phyloP scores from a whole-genome alignment of 1,140 invertebrate species.

The Drosophila teissieri region DNA sequence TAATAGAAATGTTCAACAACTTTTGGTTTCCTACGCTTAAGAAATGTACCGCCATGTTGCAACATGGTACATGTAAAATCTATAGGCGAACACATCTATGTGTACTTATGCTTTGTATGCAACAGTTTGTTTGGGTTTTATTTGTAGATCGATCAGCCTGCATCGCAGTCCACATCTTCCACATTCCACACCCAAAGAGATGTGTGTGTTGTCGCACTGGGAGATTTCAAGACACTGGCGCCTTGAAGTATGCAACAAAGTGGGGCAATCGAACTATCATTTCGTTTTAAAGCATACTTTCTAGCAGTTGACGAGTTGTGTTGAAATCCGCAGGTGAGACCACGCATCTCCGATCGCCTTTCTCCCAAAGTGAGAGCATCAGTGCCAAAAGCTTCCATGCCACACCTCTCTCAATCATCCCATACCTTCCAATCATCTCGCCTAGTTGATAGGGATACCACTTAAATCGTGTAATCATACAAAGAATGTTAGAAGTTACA shows the following conservation, averaged over 20 bases:
- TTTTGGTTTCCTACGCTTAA: slow-evolving; percentile 28
- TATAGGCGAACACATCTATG: slow-evolving; percentile 15
- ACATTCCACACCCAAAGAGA: slow-evolving; percentile 8
- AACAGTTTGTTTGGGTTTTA: slow-evolving; percentile 72
- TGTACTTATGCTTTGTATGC: slow-evolving; percentile 41
- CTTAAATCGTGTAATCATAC: slow-evolving; percentile 1
- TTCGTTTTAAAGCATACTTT: neutral
- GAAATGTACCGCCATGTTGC: slow-evolving; percentile 6
- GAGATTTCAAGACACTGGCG: neutral
- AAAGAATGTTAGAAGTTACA: slow-evolving; percentile 20
- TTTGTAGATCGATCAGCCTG: slow-evolving; percentile 24
- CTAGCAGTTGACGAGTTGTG: no score
- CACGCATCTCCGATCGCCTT: slow-evolving; percentile 7
- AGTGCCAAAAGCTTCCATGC: slow-evolving; percentile 35
- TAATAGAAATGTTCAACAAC: slow-evolving; percentile 1
- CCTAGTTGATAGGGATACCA: slow-evolving; percentile 23
- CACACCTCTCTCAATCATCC: slow-evolving; percentile 11
- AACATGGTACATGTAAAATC: slow-evolving; percentile 19
- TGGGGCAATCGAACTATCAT: no score
- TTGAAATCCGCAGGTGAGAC: neutral
- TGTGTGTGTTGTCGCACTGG: neutral
- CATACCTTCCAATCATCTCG: slow-evolving; percentile 18
- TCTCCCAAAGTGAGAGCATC: slow-evolving; percentile 16
- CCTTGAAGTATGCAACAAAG: neutral
- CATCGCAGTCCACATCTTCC: slow-evolving; percentile 23